Base-by-base conservation (phyloP, 2,797 vertebrate species). In the Pangasius macronema region DNA sequence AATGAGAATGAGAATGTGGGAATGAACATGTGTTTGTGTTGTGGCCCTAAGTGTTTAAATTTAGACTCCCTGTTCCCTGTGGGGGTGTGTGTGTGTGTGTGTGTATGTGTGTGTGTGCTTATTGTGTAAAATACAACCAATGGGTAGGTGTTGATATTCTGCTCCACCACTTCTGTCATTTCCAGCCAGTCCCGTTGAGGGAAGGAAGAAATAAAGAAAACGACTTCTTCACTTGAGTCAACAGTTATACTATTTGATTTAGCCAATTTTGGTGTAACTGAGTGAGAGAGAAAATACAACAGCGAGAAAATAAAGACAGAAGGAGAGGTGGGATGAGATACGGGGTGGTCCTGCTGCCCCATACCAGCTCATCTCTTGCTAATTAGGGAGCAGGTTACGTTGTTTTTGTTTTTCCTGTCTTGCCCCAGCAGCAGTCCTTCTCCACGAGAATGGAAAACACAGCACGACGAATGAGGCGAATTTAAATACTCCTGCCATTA, bases 301-400 rank as follows among this genome's bases (percentile, higher is more conserved):
- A 10, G 49, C 67, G 53, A 85, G 53, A 36, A n/a, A 51, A 83
- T 53, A 65, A 76, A 80, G 59, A 61, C 30, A 27, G 24, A 76
- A 51, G 65, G n/a, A 70, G 11, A 86, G 65, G 85, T n/a, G 18
- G 30, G 82, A 55, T 49, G 33, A 79, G 3, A 91, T 59, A 85
- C 22, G n/a, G 16, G 22, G 53, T 2, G 7, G n/a, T 16, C 16
- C 63, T 4, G 5, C 36, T 55, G 39, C 61, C 73, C 75, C 11
- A 36, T 85, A 90, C 91, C 87, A 75, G 84, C 70, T 88, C 88
- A 85, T 85, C 82, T 65, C 83, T 72, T 77, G 82, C 91, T 94
- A 94, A 95, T 95, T 93, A 93, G 91, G 14, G 83, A 88, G 86
- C 33, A 33, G 85, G 91, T 91, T 92, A 91, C 88, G 83, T 91